Evolutionary conservation across 2,797 vertebrate species (phyloP), one percentile per base, ranked within the genome.

Genomic region (Myoxocephalus aenaeus): DNA sequence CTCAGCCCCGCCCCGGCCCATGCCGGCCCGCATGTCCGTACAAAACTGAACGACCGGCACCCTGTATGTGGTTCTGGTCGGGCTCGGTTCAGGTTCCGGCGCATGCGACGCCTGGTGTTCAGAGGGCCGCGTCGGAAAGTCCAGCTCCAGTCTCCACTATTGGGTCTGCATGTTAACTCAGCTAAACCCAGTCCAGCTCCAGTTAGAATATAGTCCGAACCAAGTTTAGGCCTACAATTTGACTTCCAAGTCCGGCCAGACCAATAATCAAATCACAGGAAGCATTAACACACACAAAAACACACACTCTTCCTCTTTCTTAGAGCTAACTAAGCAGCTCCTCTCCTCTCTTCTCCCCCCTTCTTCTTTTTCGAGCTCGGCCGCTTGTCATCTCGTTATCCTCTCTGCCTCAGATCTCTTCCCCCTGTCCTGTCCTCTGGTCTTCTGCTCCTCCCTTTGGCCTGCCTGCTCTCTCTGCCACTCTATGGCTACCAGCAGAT

Each of bases 1-100:
- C 93, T 94, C 95, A 46, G 86, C 94, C 88, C 91, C 84, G 71
- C 91, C 90, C 90, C 83, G 80, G 87, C 83, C 89, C 88, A 53
- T 51, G 80, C 87, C 85, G 62, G 86, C 91, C 90, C 86, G 46
- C 92, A 92, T 93, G 82, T 87, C 92, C 84, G 15, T 74, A 5
- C 38, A 2, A 85, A 91, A 78, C 42, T 50, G 18, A 69, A 53
- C 1, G 1, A 64, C 50, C 80, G 7, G 74, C 69, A 46, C 76
- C 66, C 62, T 59, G 61, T 51, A 58, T 8, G 38, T 54, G 62
- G 57, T 59, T 32, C 13, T 36, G 70, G n/a, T 44, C 15, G 46
- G 62, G 42, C 82, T 57, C 7, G 4, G 44, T 46, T 79, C 5
- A 15, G 25, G 58, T 4, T 77, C 65, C 42, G 17, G 50, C 3